Base-by-base conservation (phyloP, 2,888 invertebrate species). In the Cabera pusaria region DNA sequence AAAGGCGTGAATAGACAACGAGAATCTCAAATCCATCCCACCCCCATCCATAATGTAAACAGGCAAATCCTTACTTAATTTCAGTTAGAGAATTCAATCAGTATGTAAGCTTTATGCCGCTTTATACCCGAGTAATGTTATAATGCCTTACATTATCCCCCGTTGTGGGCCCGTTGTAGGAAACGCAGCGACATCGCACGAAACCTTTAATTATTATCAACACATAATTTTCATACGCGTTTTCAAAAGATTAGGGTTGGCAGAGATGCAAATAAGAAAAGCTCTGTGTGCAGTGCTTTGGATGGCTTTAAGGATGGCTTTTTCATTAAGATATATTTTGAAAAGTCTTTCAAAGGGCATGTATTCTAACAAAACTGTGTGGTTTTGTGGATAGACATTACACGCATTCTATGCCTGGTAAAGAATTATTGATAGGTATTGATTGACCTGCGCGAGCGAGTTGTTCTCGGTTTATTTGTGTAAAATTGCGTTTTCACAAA, bases 121-220 rank as follows among this genome's bases (percentile, higher is more conserved):
- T 82, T 81, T 84, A 72, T 82, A 69, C 82, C 82, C 70, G 72
- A 73, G 75, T 87, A 84, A 86, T 84, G 83, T 87, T 80, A 84
- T 87, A 86, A 87, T 85, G 79, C 82, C 76, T 76, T 72, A 76
- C 77, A 80, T 85, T 79, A 84, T 82, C 82, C 82, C 79, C 75
- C 73, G n/a, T n/a, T n/a, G n/a, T n/a, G n/a, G n/a, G n/a, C n/a
- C n/a, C 68, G 66, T 67, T 64, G 68, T 63, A 48, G 67, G 68
- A 74, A 44, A 60, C 70, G 66, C 65, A 72, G 70, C 78, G 79
- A 83, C 83, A 79, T 72, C 63, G 65, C 70, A 71, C 75, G 68
- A 63, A 87, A 85, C 87, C 89, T 88, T 86, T 87, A 85, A 89
- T 88, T 88, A 88, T 88, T 85, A 87, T 86, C 86, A 88, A 87